Conservation (phyloP, 2,797 vertebrate genomes). For the Gephyroberyx darwinii region DNA sequence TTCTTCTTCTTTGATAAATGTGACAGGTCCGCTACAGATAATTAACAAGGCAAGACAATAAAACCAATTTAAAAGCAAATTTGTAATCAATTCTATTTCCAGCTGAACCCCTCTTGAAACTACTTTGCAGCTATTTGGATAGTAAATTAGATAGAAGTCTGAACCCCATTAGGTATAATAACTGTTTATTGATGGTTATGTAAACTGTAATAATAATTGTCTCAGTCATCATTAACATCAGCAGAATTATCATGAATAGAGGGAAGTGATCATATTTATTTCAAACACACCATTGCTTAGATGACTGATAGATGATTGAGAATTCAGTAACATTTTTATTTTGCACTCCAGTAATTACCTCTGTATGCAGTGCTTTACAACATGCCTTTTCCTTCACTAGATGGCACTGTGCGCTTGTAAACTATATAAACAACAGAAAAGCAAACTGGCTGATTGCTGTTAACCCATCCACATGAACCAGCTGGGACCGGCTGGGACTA, state of each 20-base stretch:
- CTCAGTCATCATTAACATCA: not conserved
- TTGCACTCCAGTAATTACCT: slow-evolving; percentile 8
- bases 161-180: not conserved
- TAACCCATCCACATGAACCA: no score
- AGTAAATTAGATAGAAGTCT: not conserved
- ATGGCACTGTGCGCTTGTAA: slow-evolving; percentile 52
- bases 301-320: not conserved
- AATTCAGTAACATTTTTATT: slow-evolving; percentile 3
- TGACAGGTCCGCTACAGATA: slow-evolving; percentile 1
- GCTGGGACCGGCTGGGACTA: no score
- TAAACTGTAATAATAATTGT: not conserved
- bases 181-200: not conserved
- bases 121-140: no score
- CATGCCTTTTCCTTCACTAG: slow-evolving; percentile 47
- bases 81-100: no score
- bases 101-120: no score
- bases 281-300: not conserved
- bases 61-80: not conserved
- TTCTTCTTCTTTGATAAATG: not conserved
- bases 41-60: slow-evolving; percentile 1
- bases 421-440: not conserved
- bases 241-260: not conserved
- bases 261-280: not conserved
- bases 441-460: not conserved
- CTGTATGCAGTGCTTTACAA: not conserved